phyloP scores from a whole-genome alignment of 2,888 invertebrate species.

The Campoletis raptor region DNA sequence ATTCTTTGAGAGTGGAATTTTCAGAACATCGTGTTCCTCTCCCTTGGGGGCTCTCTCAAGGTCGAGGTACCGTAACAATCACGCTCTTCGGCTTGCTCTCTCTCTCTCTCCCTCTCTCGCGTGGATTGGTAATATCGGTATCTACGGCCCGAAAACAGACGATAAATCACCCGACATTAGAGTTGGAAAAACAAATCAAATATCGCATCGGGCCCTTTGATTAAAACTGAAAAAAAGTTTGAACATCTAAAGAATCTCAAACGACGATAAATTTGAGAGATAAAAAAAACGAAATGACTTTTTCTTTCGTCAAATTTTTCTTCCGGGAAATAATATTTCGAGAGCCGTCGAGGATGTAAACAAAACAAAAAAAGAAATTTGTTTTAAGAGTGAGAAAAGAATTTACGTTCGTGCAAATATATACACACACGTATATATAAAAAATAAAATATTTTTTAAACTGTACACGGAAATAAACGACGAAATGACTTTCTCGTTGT shows the following conservation, averaged over 20 bases:
- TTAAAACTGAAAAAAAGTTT: background rate
- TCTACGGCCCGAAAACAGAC: slow-evolving; percentile 41
- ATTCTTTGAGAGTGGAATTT: slow-evolving; percentile 32
- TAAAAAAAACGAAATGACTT: slow-evolving; percentile 9
- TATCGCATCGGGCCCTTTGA: background rate
- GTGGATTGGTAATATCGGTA: slow-evolving; percentile 59
- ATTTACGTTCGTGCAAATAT: background rate
- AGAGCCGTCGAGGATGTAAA: background rate
- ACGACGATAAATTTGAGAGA: background rate
- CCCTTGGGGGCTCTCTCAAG: slow-evolving; percentile 50
- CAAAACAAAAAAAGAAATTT: background rate
- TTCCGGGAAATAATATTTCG: slow-evolving; percentile 6
- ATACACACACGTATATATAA: background rate
- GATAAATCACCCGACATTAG: slow-evolving; percentile 38
- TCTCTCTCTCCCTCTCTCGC: slow-evolving; percentile 15
- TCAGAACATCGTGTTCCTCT: slow-evolving; percentile 28
- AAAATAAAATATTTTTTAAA: background rate
- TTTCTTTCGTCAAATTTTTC: slow-evolving; percentile 6
- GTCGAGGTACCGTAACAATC: slow-evolving; percentile 54
- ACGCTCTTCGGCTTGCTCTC: slow-evolving; percentile 4
- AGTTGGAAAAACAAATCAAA: background rate
- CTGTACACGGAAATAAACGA: background rate
- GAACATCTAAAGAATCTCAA: background rate
- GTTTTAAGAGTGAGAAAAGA: slow-evolving; percentile 11
- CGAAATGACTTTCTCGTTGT: slow-evolving; percentile 17